Conservation (phyloP, 1,140 invertebrate genomes). For the Eupristina koningsbergeri region DNA sequence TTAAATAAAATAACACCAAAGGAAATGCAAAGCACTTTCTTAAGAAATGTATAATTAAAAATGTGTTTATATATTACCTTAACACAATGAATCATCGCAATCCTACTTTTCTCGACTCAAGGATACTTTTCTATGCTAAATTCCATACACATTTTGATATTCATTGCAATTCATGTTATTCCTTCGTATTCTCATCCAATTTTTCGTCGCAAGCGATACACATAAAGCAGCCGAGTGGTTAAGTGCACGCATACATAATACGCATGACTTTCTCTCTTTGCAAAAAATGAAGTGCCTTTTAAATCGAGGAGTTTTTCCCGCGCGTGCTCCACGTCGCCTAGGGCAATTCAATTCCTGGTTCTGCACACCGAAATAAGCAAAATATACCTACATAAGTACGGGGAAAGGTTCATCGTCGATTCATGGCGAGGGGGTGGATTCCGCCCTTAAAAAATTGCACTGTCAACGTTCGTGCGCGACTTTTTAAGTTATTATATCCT, state of each 20-base stretch:
- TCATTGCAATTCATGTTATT: not conserved
- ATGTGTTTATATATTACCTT: too few relatives aligned
- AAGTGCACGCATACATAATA: not conserved
- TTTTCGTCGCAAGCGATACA: not conserved
- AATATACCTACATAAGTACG: not conserved
- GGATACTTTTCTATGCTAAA: not conserved
- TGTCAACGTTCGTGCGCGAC: slow-evolving; percentile 23
- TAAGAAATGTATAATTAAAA: too few relatives aligned
- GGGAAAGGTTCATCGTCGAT: slow-evolving; percentile 36
- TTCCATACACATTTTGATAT: not conserved
- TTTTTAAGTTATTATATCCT: slow-evolving; percentile 24
- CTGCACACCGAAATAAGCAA: not conserved
- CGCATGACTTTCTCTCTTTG: not conserved
- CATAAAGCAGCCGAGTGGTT: not conserved
- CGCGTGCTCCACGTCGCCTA: not conserved
- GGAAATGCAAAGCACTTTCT: too few relatives aligned
- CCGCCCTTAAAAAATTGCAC: slow-evolving; percentile 26
- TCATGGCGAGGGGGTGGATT: not conserved
- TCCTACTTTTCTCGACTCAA: too few relatives aligned
- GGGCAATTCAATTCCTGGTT: not conserved
- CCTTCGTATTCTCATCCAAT: not conserved
- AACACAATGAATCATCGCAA: too few relatives aligned
- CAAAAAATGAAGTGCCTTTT: slow-evolving; percentile 3
- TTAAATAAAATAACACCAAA: not conserved
- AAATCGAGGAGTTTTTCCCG: not conserved